Evolutionary conservation across 2,113 vertebrate species (phyloP), one percentile per base, ranked within the genome.

Genomic region (Phaethornis superciliosus): DNA sequence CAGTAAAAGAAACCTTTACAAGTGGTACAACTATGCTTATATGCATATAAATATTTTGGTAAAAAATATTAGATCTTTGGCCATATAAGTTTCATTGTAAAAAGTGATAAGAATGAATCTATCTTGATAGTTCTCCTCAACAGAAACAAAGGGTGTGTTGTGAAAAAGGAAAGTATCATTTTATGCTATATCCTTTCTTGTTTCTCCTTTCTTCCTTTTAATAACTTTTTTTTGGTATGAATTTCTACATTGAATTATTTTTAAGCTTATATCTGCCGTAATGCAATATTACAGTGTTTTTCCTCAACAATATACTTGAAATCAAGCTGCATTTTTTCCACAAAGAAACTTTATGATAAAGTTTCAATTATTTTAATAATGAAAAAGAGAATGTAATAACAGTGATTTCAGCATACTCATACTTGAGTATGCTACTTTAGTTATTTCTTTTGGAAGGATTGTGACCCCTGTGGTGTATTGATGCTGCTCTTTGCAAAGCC

Each of bases 261-360:
- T 40, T 62, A 68, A 58, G 15, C 20, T 90, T 76, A 62, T 1
- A 14, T 72, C n/a, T 77, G 49, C n/a, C 11, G 2, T 65, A 40
- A 32, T 47, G 46, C 33, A 81, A 44, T 27, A 42, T 23, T 26
- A 49, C 18, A 21, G 7, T 49, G 19, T 68, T 88, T 87, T 88
- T 76, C 19, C 49, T 88, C 0, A 0, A 49, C 74, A 17, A 32
- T 27, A 9, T 52, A 47, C 16, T 58, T 35, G 49, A 64, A 88
- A 76, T 63, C 37, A 6, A 82, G 55, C 26, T 23, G 26, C 10
- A 4, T 79, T 3, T 7, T 87, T 88, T 40, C 22, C 19, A 75
- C 7, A 20, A 19, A 60, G 69, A 74, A n/a, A 5, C 0, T 21
- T 3, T 15, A 37, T 7, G 2, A 0, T 72, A 19, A 93, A 30